Percentiles rank a stretch among this genome's conserved stretches.
Conservation (phyloP, 2,113 vertebrate species). For the Sebastes schlegelii region DNA sequence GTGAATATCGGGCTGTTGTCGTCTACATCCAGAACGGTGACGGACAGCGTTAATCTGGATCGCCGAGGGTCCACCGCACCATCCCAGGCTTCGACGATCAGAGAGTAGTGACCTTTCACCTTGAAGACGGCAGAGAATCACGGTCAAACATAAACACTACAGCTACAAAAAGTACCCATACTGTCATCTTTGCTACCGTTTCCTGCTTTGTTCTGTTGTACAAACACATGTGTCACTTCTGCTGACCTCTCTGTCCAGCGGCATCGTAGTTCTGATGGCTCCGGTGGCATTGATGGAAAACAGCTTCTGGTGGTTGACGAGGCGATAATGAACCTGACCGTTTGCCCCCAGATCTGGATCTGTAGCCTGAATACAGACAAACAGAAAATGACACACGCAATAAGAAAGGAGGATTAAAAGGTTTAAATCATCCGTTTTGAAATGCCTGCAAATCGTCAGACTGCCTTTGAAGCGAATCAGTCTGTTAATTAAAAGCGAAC, state of each 20-base stretch:
- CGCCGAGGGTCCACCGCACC: slow-evolving; percentile 89
- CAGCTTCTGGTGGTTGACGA: slow-evolving; percentile 90
- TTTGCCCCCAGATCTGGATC: slow-evolving; percentile 93
- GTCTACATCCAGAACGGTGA: slow-evolving; percentile 93
- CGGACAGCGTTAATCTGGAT: slow-evolving; percentile 84
- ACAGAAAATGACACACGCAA: neutral
- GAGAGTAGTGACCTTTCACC: slow-evolving; percentile 87
- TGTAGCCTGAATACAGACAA: slow-evolving; percentile 85
- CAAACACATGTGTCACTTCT: neutral
- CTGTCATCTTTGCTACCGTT: neutral
- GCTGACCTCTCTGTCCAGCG: slow-evolving; percentile 91
- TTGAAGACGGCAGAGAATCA: slow-evolving; percentile 25
- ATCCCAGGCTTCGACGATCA: slow-evolving; percentile 92
- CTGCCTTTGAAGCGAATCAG: slow-evolving; percentile 2
- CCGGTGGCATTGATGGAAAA: slow-evolving; percentile 93
- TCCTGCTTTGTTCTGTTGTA: too few relatives aligned
- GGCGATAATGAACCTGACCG: slow-evolving; percentile 91
- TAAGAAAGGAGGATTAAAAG: neutral
- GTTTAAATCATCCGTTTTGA: slow-evolving; percentile 10
- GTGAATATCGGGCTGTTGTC: slow-evolving; percentile 96
- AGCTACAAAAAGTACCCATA: neutral
- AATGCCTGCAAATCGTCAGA: slow-evolving; percentile 17
- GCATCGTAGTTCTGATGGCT: slow-evolving; percentile 88
- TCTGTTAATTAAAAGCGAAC: slow-evolving; percentile 9
- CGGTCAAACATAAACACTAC: neutral